Evolutionary conservation across 1,140 invertebrate genomes (phyloP), one percentile per base, ranked within the genome.

Genomic region (Telenomus remus): DNA sequence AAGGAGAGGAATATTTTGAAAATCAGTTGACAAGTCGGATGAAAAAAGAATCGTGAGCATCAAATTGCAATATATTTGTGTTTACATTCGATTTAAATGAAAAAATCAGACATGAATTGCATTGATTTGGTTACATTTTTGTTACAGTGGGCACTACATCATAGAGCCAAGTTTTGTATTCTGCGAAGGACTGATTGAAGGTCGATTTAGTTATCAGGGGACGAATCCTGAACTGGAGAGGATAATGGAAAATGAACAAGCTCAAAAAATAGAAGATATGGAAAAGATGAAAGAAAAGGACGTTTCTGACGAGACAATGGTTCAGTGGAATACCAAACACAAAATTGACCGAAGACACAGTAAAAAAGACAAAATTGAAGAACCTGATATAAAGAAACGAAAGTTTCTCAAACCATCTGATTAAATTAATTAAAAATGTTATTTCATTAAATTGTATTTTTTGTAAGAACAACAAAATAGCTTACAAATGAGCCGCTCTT

Each of bases 221-320:
- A 95, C 95, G 91, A 97, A 97, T 88, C 94, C 94, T 39, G 94
- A 94, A 86, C 91, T 97, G 71, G 96, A 97, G 84, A 91, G 90
- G 63, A 65, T 94, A 6, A 92, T 95, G 91, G 82, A 86, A 69
- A 61, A 80, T 19, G 92, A 92, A 77, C 76, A 88, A 55, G 88
- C 89, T 42, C 54, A 86, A 34, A 82, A 89, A 69, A 76, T 84
- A 54, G 72, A 72, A 1, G 77, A 84, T 35, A 53, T 69, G 0
- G 85, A 90, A 33, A 85, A 83, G 19, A 83, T 88, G 43, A 89
- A 90, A 78, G 89, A 91, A 74, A 91, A 89, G 53, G 93, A 95
- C 75, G 82, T 95, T 11, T 90, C 91, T 5, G 93, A 95, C 84
- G 89, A 90, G 75, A 89, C 94, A 82, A 94, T 95, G 92, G 89